A percentile compares a stretch with the other conserved stretches of the same genome.
Evolutionary conservation across 1,140 invertebrate genomes (phyloP).

Genomic region (Popillia japonica): DNA sequence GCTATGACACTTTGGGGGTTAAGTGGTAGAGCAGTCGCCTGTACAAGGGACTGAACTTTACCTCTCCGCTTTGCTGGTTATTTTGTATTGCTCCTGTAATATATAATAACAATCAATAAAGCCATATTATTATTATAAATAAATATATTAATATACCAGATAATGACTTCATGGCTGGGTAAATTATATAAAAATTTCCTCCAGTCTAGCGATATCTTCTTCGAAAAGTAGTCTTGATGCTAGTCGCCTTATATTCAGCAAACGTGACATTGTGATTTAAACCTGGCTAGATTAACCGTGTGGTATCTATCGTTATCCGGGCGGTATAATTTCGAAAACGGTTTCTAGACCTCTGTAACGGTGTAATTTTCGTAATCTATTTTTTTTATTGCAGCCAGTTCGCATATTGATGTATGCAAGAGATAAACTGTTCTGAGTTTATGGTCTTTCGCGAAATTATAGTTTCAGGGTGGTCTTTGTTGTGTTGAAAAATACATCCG

Average conservation of each 20-base stretch:
- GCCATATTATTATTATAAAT: no score
- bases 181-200: neutral
- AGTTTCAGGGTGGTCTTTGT: neutral
- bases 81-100: no score
- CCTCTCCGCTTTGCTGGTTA: no score
- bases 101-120: no score
- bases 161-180: no score
- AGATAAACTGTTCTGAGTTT: neutral
- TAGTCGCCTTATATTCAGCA: neutral
- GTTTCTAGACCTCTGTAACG: neutral
- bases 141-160: no score
- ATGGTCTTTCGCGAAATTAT: neutral
- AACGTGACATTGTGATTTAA: neutral
- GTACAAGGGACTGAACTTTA: no score
- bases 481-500: neutral
- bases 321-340: neutral
- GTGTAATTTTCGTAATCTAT: slow-evolving; percentile 3
- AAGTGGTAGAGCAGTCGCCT: no score
- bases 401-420: neutral
- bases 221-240: neutral
- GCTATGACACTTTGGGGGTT: no score
- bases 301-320: neutral
- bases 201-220: neutral
- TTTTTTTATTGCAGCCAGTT: slow-evolving; percentile 5
- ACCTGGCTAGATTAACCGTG: neutral